Evolutionary conservation across 2,888 invertebrate genomes (phyloP), one percentile per base, ranked within the genome.

Genomic region (Eustalomyia histrio): DNA sequence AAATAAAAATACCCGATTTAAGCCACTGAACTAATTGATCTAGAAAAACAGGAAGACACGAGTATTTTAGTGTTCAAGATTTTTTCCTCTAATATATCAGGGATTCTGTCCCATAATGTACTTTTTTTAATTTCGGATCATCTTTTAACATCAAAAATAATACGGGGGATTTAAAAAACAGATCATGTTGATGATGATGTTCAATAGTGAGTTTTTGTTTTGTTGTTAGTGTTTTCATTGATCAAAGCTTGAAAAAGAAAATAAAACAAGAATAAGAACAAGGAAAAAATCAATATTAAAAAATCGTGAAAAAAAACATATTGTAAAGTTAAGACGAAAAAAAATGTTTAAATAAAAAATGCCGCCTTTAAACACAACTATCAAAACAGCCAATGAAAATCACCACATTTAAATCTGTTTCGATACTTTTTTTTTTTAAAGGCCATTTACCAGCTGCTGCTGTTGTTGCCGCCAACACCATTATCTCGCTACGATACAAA

Each of bases 381-480:
- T 81, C 81, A 75, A 78, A 81, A 75, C 78, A 78, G 71, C 81
- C 81, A 78, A 81, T 81, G 78, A 75, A 81, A 81, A 78, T 81
- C 81, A 63, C 81, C 71, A 72, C 67, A 81, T 74, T 78, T 75
- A 75, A 81, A 81, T 81, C 81, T 75, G 81, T 78, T 81, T 63
- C 71, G 35, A 53, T 65, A 57, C 12, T 7, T 55, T 7, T 8
- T 29, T 65, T 71, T 65, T 78, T 67, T 72, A 60, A 74, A 78
- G 81, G 74, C 81, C 81, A 78, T 81, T 81, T 78, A 74, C 78
- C 81, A 81, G 81, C 81, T 81, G 81, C 81, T 64, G 80, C 17
- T 35, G 63, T 61, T 73, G 72, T 50, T 76, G 80, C 80, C 84
- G 71, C 82, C 82, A 84, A 83, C 82, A 83, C 82, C 80, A 84